Evolutionary conservation across 2,113 vertebrate species (phyloP).

Genomic region (Mugil cephalus): DNA sequence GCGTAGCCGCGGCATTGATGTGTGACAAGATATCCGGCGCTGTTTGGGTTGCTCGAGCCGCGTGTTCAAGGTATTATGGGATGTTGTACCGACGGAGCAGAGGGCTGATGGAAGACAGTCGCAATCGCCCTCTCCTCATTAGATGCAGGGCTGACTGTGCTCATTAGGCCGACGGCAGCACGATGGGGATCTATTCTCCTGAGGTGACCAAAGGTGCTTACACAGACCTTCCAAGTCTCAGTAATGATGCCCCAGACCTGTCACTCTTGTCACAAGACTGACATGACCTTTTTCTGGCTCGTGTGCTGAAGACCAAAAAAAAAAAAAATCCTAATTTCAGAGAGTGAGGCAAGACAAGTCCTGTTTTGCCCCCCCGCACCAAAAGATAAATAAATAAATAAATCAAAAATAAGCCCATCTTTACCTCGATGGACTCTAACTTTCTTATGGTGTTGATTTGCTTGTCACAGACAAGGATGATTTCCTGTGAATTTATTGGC

Average conservation of each 20-base stretch:
- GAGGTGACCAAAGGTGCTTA: slow-evolving; percentile 80
- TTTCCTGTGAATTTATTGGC: slow-evolving; percentile 33
- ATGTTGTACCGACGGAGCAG: slow-evolving; percentile 43
- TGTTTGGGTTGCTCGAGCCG: slow-evolving; percentile 33
- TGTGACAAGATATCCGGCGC: slow-evolving; percentile 47
- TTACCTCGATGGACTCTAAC: slow-evolving; percentile 23
- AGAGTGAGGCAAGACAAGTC: slow-evolving; percentile 46
- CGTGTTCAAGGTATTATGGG: slow-evolving; percentile 65
- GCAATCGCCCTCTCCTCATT: slow-evolving; percentile 70
- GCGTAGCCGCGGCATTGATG: slow-evolving; percentile 18
- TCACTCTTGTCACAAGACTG: slow-evolving; percentile 72
- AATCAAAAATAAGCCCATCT: slow-evolving; percentile 27
- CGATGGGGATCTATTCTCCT: slow-evolving; percentile 66
- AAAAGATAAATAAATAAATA: too few relatives aligned
- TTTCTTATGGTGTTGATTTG: slow-evolving; percentile 8
- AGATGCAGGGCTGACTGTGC: slow-evolving; percentile 62
- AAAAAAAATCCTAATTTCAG: slow-evolving; percentile 36
- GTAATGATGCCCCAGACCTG: slow-evolving; percentile 77
- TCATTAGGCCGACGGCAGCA: slow-evolving; percentile 72
- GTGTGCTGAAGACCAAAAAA: neutral
- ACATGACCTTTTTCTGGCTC: slow-evolving; percentile 70
- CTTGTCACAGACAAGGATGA: slow-evolving; percentile 14
- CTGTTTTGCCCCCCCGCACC: slow-evolving; percentile 14
- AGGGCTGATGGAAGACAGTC: slow-evolving; percentile 69
- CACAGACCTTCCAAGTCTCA: slow-evolving; percentile 67